Evolutionary conservation across 2,888 invertebrate species (phyloP).

Genomic region (Silvanus unidentatus): DNA sequence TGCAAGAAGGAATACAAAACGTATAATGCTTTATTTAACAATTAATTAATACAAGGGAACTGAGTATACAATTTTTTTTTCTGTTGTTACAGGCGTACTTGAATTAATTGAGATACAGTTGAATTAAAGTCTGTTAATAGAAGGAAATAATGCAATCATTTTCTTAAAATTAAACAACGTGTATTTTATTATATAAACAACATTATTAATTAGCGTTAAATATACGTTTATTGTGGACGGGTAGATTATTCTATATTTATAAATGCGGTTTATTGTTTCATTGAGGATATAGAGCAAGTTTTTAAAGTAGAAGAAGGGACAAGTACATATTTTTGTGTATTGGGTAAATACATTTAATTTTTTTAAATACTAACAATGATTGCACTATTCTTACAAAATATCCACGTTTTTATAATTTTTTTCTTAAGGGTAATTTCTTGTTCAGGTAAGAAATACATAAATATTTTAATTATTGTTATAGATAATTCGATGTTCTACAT

Average conservation of each 20-base stretch:
- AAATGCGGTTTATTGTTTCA: too few species aligned
- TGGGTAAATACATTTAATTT: conserved; percentile 1
- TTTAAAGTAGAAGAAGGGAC: neutral
- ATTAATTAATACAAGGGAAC: conserved; percentile 1
- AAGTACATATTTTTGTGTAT: neutral
- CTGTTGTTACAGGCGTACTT: neutral
- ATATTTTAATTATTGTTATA: conserved; percentile 1
- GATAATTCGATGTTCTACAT: conserved; percentile 5
- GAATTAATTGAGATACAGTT: neutral
- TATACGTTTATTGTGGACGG: too few species aligned
- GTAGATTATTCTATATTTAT: too few species aligned
- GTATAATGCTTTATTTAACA: conserved; percentile 12
- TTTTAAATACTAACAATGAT: neutral
- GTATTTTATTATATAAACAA: neutral
- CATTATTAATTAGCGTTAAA: too few species aligned
- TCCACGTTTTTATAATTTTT: neutral
- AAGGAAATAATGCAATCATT: neutral
- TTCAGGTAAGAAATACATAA: conserved; percentile 1
- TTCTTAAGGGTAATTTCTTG: neutral
- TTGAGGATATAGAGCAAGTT: too few species aligned
- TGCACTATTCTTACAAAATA: conserved; percentile 1
- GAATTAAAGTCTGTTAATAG: too few species aligned
- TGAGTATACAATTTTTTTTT: too few species aligned
- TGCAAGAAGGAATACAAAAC: conserved; percentile 7
- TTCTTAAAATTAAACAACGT: neutral